phyloP scores from a whole-genome alignment of 1,140 invertebrate species.

The Bursaphelenchus mucronatus region DNA sequence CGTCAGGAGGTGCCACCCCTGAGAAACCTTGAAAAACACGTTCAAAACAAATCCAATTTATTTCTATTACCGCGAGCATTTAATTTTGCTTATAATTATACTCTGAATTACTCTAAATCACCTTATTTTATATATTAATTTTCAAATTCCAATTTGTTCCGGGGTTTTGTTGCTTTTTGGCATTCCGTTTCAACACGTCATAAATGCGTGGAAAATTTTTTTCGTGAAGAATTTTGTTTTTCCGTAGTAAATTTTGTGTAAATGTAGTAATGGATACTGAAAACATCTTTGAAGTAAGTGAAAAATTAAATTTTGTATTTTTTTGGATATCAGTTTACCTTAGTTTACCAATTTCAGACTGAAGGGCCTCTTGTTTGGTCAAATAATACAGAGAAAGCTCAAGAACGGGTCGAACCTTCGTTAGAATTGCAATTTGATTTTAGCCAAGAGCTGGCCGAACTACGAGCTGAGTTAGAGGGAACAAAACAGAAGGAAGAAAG shows the following conservation, averaged over 20 bases:
- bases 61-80: too few species aligned
- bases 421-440: slow-evolving; percentile 20
- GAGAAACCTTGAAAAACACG: too few species aligned
- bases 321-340: background rate
- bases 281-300: slow-evolving; percentile 1
- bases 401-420: background rate
- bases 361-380: background rate
- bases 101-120: too few species aligned
- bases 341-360: background rate
- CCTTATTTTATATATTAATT: too few species aligned
- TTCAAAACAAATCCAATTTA: too few species aligned
- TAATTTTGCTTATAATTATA: too few species aligned
- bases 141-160: too few species aligned
- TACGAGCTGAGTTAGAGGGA: slow-evolving; percentile 24
- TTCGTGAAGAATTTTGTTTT: background rate
- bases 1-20: too few species aligned
- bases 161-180: background rate
- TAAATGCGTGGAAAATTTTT: background rate
- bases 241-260: background rate
- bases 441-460: slow-evolving; percentile 13
- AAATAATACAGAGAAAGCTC: background rate
- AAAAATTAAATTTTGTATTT: background rate
- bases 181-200: slow-evolving; percentile 4
- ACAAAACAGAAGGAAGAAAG: slow-evolving; percentile 34
- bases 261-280: background rate